Percentiles rank a stretch among this genome's conserved stretches.
Evolutionary conservation across 2,888 invertebrate genomes (phyloP).

Genomic region (Enchytraeus crypticus): DNA sequence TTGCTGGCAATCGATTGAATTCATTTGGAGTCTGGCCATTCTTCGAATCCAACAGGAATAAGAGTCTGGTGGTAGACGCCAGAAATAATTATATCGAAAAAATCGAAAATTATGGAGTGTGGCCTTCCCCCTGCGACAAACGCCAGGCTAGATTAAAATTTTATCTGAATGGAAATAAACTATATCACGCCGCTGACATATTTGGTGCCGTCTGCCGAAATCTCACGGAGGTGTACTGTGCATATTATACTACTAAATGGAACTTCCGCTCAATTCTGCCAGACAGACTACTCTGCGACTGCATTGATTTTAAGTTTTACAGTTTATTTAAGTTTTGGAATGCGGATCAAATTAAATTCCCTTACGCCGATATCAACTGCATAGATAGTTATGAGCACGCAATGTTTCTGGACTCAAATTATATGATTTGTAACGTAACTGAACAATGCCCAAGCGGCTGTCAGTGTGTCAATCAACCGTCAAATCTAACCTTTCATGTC

Average conservation of each 20-base stretch:
- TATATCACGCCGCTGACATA: neutral
- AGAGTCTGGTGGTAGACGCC: neutral
- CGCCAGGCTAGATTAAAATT: neutral
- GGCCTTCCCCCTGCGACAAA: constrained; percentile 1
- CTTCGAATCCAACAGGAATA: too few relatives aligned
- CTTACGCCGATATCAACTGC: too few relatives aligned
- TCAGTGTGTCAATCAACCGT: neutral
- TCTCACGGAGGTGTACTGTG: neutral
- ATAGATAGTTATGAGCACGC: neutral
- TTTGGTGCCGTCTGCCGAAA: neutral
- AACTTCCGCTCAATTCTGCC: neutral
- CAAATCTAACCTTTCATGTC: neutral
- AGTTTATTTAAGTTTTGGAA: too few relatives aligned
- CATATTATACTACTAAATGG: too few relatives aligned
- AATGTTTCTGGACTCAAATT: neutral
- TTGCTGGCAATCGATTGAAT: too few relatives aligned
- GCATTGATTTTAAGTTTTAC: neutral
- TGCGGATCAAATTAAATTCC: too few relatives aligned
- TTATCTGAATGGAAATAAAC: neutral
- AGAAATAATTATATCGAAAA: constrained; percentile 1
- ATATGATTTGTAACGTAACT: constrained; percentile 1
- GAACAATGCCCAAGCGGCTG: neutral
- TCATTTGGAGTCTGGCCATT: too few relatives aligned
- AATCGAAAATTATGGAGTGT: neutral
- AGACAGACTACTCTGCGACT: constrained; percentile 4